Evolutionary conservation across 2,888 invertebrate species (phyloP).

Genomic region (Troglohyphantes excavatus): DNA sequence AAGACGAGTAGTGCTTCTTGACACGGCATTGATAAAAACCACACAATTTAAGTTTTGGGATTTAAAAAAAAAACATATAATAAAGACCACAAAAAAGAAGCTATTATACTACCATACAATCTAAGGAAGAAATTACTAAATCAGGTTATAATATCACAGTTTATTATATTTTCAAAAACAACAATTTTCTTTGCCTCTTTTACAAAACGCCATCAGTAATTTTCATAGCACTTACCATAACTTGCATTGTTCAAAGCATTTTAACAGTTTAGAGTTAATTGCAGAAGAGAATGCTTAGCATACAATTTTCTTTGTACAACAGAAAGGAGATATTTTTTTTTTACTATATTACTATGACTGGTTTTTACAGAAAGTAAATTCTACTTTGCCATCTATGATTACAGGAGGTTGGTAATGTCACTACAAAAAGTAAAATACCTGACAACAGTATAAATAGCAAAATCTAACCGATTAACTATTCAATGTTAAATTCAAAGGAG

Average conservation of each 20-base stretch:
- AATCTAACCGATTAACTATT: background rate
- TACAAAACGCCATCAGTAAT: conserved; percentile 53
- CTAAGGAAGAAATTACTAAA: background rate
- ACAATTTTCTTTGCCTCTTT: conserved; percentile 58
- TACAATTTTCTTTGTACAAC: conserved; percentile 38
- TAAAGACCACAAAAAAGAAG: too few relatives aligned
- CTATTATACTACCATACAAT: too few relatives aligned
- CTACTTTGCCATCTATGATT: conserved; percentile 20
- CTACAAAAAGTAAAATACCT: conserved; percentile 35
- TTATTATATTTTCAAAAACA: conserved; percentile 66
- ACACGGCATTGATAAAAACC: too few relatives aligned
- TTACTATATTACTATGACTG: conserved; percentile 48
- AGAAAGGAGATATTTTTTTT: conserved; percentile 25
- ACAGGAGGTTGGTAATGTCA: conserved; percentile 22
- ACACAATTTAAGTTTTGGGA: too few relatives aligned
- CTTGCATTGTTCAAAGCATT: conserved; percentile 59
- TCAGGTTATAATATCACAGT: conserved; percentile 64
- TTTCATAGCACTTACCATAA: conserved; percentile 53
- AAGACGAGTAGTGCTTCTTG: too few relatives aligned
- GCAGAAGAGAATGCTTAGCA: conserved; percentile 48
- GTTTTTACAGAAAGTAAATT: conserved; percentile 43
- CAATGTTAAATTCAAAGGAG: background rate
- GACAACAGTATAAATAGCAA: conserved; percentile 27
- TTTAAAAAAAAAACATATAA: too few relatives aligned
- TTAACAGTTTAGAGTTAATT: conserved; percentile 57